Percentiles rank a stretch among this genome's conserved stretches.
Conservation (phyloP, 2,113 vertebrate species). For the Brachyhypopomus gauderio region DNA sequence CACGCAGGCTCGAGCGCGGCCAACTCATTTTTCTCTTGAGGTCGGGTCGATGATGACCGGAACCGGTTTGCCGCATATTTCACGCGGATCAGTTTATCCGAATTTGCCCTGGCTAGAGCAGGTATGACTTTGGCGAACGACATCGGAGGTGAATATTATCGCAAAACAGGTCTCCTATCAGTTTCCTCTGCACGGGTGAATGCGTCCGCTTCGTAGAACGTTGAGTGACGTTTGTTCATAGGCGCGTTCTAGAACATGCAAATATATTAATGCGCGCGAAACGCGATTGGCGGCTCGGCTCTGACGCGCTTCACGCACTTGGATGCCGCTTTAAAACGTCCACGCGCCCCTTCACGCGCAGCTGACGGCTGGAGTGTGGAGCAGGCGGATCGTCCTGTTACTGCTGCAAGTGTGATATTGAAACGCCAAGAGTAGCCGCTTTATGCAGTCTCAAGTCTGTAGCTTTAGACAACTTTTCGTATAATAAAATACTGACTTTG, state of each 20-base stretch:
- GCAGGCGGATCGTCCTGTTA: no score
- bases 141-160: conserved; percentile 47
- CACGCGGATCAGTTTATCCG: conserved; percentile 28
- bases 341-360: no score
- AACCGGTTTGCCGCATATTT: conserved; percentile 48
- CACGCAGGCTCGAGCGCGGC: conserved; percentile 11
- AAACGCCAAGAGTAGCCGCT: no score
- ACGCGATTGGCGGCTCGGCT: conserved; percentile 22
- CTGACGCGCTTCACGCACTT: background rate
- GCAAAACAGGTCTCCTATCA: no score
- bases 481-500: no score
- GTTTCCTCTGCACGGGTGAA: no score
- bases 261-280: background rate
- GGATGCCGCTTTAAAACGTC: background rate
- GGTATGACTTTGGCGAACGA: conserved; percentile 56
- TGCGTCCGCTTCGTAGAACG: background rate
- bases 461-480: no score
- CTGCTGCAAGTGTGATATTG: no score
- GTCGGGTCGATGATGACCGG: conserved; percentile 55
- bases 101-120: conserved; percentile 48
- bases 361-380: background rate
- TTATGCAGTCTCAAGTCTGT: no score
- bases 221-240: background rate
- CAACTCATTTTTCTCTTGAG: conserved; percentile 30
- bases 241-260: conserved; percentile 15